Base-by-base conservation (phyloP, 2,888 invertebrate species). In the Dexiosoma caninum region DNA sequence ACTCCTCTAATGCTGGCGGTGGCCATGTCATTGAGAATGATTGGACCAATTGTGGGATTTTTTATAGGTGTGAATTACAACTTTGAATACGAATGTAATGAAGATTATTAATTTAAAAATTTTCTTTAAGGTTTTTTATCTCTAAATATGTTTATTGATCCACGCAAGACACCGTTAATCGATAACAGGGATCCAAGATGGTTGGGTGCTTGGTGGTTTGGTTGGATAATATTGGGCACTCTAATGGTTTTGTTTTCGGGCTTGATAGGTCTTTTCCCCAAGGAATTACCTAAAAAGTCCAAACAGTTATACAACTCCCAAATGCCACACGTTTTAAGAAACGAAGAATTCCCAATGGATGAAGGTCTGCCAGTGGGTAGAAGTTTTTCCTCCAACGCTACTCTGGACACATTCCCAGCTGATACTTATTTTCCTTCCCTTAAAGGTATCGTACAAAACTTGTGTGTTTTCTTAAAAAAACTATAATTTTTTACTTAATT, bases 201-300 rank as follows among this genome's bases (percentile, higher is more conserved):
- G 94, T 88, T 90, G 83, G 95, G 95, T 19, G 94, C 95, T 9
- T 95, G 94, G 94, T 95, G 95, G 95, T 89, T 94, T n/a, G 94
- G 93, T 12, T 93, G 93, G 92, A 91, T 92, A 23, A 90, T 92
- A 35, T 82, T 91, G 9, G 90, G 91, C 10, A 86, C 89, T 0
- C 87, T 92, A 0, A 93, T 94, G 92, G 89, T 92, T 16, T 83
- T 93, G 19, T 92, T 94, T 78, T 91, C 93, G 0, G 85, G 93
- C 12, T 89, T 94, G 1, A 92, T 95, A 78, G 93, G 93, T 0
- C 90, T 93, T 85, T 95, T 94, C 84, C 95, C 95, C 76, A 88
- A 90, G 64, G 85, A 87, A 82, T 76, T 90, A 75, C 90, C 89
- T 2, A 88, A 88, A 57, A 83, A 83, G 14, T 74, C 40, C 0